A percentile compares a stretch with the other conserved stretches of the same genome.
phyloP scores from a whole-genome alignment of 2,888 invertebrate genomes.

The Conus canariensis region DNA sequence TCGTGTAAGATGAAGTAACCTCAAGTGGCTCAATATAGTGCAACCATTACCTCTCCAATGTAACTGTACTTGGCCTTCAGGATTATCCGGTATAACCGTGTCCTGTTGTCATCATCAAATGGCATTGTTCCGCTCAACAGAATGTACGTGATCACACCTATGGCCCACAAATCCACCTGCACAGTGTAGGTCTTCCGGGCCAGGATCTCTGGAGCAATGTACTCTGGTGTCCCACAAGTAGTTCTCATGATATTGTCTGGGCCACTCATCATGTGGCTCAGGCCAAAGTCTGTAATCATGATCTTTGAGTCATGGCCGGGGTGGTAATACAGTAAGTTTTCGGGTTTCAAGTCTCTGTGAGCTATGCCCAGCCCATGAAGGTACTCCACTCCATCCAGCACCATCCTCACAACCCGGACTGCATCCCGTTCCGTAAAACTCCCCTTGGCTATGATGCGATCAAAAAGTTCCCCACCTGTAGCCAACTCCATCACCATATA shows the following conservation, averaged over 20 bases:
- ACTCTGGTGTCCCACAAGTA: conserved; percentile 82
- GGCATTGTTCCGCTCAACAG: conserved; percentile 82
- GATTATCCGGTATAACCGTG: conserved; percentile 80
- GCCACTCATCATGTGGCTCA: conserved; percentile 79
- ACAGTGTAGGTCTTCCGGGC: conserved; percentile 81
- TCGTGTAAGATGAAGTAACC: too few relatives aligned
- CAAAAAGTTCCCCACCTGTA: conserved; percentile 84
- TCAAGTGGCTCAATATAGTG: too few relatives aligned
- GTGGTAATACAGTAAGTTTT: conserved; percentile 83
- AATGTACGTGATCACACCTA: conserved; percentile 83
- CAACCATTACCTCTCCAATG: conserved; percentile 79
- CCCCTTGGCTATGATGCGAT: conserved; percentile 82
- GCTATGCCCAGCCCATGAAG: conserved; percentile 82
- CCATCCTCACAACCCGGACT: conserved; percentile 78
- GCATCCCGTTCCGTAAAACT: conserved; percentile 80
- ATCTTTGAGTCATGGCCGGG: conserved; percentile 81
- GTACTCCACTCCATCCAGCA: conserved; percentile 81
- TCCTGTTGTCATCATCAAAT: conserved; percentile 81
- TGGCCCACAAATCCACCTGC: conserved; percentile 83
- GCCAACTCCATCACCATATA: conserved; percentile 84
- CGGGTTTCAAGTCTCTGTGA: conserved; percentile 83
- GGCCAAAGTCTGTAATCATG: conserved; percentile 82
- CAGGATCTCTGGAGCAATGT: conserved; percentile 82
- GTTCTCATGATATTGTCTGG: conserved; percentile 80
- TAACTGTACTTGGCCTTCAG: conserved; percentile 81